Percentiles rank a stretch among this genome's conserved stretches.
These are phyloP conservation scores for Ploceus nigricollis DNA, from an alignment of 2,113 vertebrate species.

Conservation along the genomic window DNA sequence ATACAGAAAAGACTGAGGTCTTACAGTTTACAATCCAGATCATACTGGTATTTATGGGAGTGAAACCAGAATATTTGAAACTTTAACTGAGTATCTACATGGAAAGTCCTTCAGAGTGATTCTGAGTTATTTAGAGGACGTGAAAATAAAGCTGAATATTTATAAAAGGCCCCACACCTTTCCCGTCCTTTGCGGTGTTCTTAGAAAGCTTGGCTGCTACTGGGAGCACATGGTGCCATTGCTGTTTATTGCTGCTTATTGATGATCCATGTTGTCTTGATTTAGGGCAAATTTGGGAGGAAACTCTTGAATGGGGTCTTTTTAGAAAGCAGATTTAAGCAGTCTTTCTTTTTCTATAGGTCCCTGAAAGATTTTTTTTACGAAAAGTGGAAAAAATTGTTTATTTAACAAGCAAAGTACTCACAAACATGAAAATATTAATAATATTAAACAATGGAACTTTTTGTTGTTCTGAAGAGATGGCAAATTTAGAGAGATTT, in stretches of 20 bases:
- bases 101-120: neutral
- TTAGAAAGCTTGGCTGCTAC: neutral
- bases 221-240: neutral
- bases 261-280: neutral
- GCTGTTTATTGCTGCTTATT: neutral
- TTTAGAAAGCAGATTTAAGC: neutral
- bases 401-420: neutral
- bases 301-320: rapidly evolving
- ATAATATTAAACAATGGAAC: too few species aligned
- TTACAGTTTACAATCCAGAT: neutral
- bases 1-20: neutral
- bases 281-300: neutral
- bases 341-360: neutral
- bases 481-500: neutral
- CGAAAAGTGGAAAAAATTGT: neutral
- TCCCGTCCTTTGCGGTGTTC: neutral
- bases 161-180: neutral
- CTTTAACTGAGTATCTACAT: neutral
- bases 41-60: neutral
- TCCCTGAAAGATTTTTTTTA: too few species aligned
- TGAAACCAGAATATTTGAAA: neutral
- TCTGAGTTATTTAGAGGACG: neutral
- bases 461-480: neutral
- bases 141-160: neutral
- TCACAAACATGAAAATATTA: neutral